Evolutionary conservation across 2,888 invertebrate genomes (phyloP).

Genomic region (Plebejus anna): DNA sequence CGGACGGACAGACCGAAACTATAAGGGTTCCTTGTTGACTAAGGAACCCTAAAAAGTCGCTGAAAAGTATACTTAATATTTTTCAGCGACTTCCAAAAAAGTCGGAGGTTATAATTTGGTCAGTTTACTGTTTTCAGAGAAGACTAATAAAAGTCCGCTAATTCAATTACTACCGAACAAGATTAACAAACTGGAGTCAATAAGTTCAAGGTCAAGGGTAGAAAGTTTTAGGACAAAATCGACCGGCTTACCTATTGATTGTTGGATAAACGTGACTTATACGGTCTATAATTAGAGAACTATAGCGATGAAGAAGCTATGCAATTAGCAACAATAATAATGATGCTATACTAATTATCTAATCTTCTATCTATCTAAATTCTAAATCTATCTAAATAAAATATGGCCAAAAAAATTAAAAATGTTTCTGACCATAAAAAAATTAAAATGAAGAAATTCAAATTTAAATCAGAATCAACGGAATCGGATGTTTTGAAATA

Average conservation of each 20-base stretch:
- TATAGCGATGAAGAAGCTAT: background rate
- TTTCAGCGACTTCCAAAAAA: background rate
- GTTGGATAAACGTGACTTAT: background rate
- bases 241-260: background rate
- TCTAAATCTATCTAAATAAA: background rate
- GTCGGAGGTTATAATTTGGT: background rate
- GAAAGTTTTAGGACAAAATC: background rate
- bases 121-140: background rate
- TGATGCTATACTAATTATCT: background rate
- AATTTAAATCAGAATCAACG: background rate
- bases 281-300: background rate
- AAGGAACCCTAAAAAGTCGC: too few relatives aligned
- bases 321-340: background rate
- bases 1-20: too few relatives aligned
- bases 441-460: background rate
- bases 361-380: too few relatives aligned
- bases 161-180: conserved; percentile 20
- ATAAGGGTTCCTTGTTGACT: too few relatives aligned
- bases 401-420: background rate
- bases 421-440: background rate
- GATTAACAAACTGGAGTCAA: background rate
- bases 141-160: conserved; percentile 15
- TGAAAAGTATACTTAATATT: too few relatives aligned
- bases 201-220: conserved; percentile 23
- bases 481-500: background rate